These are phyloP conservation scores for Leptopilina myrica DNA, from an alignment of 2,888 invertebrate species.

Conservation along the genomic window DNA sequence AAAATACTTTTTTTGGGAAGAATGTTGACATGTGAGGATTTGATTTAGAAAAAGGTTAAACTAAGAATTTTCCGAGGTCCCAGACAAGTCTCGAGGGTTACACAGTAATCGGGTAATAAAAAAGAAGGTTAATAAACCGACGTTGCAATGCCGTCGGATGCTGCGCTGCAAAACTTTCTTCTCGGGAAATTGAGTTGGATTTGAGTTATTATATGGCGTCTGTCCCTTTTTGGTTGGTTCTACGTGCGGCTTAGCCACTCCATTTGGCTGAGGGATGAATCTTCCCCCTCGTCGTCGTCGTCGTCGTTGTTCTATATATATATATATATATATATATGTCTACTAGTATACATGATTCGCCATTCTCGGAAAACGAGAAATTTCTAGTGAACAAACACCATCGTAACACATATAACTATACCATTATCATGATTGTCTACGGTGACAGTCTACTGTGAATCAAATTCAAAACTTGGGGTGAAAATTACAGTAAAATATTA, in stretches of 20 bases:
- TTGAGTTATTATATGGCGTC: constrained; percentile 70
- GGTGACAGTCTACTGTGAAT: constrained; percentile 7
- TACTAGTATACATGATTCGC: neutral
- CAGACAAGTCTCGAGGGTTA: constrained; percentile 43
- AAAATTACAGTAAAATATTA: neutral
- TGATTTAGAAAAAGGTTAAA: neutral
- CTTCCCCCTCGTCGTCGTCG: constrained; percentile 2
- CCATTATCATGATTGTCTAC: constrained; percentile 23
- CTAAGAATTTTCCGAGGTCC: constrained; percentile 4
- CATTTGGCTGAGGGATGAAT: constrained; percentile 20
- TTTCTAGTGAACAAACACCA: constrained; percentile 20
- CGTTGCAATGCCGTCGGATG: constrained; percentile 40
- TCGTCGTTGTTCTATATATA: neutral
- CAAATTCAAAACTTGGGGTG: constrained; percentile 18
- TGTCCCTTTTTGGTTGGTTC: constrained; percentile 12
- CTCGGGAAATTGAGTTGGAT: constrained; percentile 74
- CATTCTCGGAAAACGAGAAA: constrained; percentile 27
- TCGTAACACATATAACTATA: neutral
- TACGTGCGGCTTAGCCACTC: constrained; percentile 30
- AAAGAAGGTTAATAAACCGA: constrained; percentile 63
- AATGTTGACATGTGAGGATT: neutral
- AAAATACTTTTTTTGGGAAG: too few relatives aligned
- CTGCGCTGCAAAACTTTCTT: constrained; percentile 66
- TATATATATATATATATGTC: too few relatives aligned
- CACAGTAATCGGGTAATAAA: constrained; percentile 62